Conservation (phyloP, 1,140 invertebrate genomes). For the Leptestheria dahalacensis region DNA sequence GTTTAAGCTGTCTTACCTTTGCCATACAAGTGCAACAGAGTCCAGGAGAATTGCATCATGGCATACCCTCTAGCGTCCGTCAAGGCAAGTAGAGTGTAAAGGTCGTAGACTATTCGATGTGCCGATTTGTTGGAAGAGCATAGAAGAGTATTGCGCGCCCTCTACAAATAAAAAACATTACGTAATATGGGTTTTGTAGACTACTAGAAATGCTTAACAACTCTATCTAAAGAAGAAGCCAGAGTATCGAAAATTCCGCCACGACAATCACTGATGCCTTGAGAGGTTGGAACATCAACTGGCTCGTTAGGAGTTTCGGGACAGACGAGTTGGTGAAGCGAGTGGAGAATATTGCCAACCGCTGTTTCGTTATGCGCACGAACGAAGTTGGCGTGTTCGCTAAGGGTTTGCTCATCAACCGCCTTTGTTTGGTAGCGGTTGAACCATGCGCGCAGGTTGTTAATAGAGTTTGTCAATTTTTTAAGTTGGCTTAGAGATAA, state of each 20-base stretch:
- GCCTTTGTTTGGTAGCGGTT: constrained; percentile 10
- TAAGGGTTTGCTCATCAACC: constrained; percentile 12
- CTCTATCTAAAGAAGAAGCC: background rate
- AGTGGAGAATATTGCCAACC: background rate
- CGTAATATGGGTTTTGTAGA: too few species aligned
- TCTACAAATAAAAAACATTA: constrained; percentile 16
- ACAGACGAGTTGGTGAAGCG: constrained; percentile 5
- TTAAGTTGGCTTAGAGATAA: constrained; percentile 2
- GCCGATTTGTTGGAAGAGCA: constrained; percentile 56
- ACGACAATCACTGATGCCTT: background rate
- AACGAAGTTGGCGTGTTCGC: constrained; percentile 11
- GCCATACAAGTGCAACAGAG: constrained; percentile 54
- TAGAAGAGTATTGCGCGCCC: constrained; percentile 37
- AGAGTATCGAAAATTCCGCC: constrained; percentile 7
- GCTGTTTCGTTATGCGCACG: background rate
- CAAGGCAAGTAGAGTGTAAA: constrained; percentile 58
- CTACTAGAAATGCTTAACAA: too few species aligned
- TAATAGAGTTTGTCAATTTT: background rate
- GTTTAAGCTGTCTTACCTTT: constrained; percentile 36
- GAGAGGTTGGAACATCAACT: background rate
- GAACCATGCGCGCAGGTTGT: constrained; percentile 12
- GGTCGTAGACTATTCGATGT: constrained; percentile 61
- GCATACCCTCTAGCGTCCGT: constrained; percentile 68
- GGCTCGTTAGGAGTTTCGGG: background rate
- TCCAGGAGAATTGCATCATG: constrained; percentile 77